These are phyloP conservation scores for Dicycla oo DNA, from an alignment of 2,888 invertebrate genomes.

Conservation along the genomic window DNA sequence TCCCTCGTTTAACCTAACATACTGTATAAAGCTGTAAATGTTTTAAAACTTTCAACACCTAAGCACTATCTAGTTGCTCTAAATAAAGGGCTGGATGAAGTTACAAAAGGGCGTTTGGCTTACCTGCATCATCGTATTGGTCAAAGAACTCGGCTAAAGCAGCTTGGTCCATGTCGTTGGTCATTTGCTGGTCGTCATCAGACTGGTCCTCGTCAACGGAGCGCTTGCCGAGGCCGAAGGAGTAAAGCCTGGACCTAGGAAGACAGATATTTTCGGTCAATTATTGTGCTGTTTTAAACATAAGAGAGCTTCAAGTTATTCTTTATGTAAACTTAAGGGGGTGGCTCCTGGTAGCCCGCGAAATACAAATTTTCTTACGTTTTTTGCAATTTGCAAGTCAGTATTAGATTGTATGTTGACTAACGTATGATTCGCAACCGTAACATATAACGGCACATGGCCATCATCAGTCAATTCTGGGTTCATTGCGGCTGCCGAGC, in stretches of 20 bases:
- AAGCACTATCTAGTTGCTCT: neutral
- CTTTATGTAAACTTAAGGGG: neutral
- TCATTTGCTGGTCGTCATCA: constrained; percentile 75
- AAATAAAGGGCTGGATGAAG: neutral
- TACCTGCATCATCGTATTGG: constrained; percentile 84
- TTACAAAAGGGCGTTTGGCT: neutral
- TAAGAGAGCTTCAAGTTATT: neutral
- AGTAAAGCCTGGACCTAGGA: constrained; percentile 83
- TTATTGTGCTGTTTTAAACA: neutral
- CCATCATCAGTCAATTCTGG: too few species aligned
- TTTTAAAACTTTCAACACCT: neutral
- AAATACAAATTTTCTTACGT: too few species aligned
- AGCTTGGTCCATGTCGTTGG: constrained; percentile 79
- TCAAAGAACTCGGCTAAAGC: constrained; percentile 82
- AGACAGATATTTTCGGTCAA: neutral
- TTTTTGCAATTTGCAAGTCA: too few species aligned
- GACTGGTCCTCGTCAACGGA: constrained; percentile 85
- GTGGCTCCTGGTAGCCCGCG: too few species aligned
- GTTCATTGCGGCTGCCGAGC: too few species aligned
- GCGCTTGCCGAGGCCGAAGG: constrained; percentile 86
- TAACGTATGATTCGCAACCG: too few species aligned
- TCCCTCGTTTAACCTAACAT: too few species aligned
- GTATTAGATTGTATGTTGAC: too few species aligned
- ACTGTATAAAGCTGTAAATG: too few species aligned
- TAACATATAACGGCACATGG: too few species aligned